Evolutionary conservation across 1,140 invertebrate species (phyloP).

Genomic region (Acromyrmex heyeri): DNA sequence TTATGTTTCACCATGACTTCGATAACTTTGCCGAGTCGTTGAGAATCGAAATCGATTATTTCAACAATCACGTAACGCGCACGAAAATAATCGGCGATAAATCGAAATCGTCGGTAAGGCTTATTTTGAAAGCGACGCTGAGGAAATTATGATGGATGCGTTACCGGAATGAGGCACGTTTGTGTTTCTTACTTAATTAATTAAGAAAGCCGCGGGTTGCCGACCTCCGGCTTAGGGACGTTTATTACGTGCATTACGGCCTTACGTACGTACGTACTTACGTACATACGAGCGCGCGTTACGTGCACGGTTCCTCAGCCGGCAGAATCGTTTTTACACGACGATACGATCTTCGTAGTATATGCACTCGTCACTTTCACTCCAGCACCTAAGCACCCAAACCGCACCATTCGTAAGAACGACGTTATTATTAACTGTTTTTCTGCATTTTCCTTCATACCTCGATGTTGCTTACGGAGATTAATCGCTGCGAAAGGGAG

Average conservation of each 20-base stretch:
- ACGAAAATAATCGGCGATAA: slow-evolving; percentile 7
- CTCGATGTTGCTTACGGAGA: background rate
- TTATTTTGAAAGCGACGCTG: slow-evolving; percentile 9
- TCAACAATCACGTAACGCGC: background rate
- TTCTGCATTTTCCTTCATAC: background rate
- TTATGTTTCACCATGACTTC: background rate
- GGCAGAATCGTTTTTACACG: slow-evolving; percentile 52
- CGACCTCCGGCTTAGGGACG: slow-evolving; percentile 32
- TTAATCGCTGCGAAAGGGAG: slow-evolving; percentile 13
- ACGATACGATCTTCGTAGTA: slow-evolving; percentile 53
- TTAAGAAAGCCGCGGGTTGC: slow-evolving; percentile 53
- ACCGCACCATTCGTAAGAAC: slow-evolving; percentile 28
- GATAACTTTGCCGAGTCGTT: background rate
- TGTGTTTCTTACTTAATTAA: slow-evolving; percentile 52
- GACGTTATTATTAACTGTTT: slow-evolving; percentile 19
- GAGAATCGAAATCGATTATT: background rate
- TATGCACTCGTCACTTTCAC: slow-evolving; percentile 50
- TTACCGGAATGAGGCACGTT: slow-evolving; percentile 3
- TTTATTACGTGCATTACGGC: background rate
- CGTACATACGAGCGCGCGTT: background rate
- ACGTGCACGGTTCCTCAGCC: slow-evolving; percentile 22
- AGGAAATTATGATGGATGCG: slow-evolving; percentile 46
- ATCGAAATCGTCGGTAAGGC: slow-evolving; percentile 1
- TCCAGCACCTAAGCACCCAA: slow-evolving; percentile 34
- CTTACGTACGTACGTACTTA: background rate